Evolutionary conservation across 1,140 invertebrate genomes (phyloP).

Genomic region (Belonocnema kinseyi): DNA sequence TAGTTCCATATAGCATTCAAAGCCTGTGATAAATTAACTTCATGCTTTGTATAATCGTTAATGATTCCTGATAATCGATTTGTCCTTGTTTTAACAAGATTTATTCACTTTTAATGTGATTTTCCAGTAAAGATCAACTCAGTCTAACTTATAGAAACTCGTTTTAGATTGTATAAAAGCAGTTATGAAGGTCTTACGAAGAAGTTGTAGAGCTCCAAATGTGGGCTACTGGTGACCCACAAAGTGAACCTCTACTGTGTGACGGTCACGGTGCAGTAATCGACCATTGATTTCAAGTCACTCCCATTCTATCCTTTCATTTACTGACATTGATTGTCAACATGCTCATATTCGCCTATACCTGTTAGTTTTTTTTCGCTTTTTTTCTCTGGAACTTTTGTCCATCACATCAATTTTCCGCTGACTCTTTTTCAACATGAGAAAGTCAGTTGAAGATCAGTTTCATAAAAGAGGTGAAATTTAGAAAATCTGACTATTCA

Average conservation of each 20-base stretch:
- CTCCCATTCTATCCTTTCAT: slow-evolving; percentile 22
- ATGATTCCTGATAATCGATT: neutral
- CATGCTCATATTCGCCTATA: neutral
- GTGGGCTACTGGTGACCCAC: slow-evolving; percentile 50
- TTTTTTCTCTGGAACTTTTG: neutral
- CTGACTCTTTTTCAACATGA: neutral
- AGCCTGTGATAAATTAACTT: neutral
- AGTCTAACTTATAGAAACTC: slow-evolving; percentile 14
- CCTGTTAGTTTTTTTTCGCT: neutral
- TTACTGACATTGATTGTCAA: slow-evolving; percentile 26
- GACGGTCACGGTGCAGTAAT: slow-evolving; percentile 50
- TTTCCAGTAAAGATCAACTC: slow-evolving; percentile 8
- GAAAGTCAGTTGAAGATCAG: neutral
- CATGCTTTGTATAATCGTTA: neutral
- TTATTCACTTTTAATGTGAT: neutral
- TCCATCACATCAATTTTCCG: slow-evolving; percentile 2
- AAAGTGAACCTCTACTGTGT: slow-evolving; percentile 43
- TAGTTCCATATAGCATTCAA: no score
- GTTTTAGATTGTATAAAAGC: slow-evolving; percentile 2
- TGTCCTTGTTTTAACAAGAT: neutral
- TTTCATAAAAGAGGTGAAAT: slow-evolving; percentile 1
- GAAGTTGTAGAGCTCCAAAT: slow-evolving; percentile 36
- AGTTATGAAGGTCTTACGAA: slow-evolving; percentile 21
- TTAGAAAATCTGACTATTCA: slow-evolving; percentile 13
- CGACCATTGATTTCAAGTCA: slow-evolving; percentile 30